These are phyloP conservation scores for Nanorana parkeri DNA, from an alignment of 2,113 vertebrate species.

Conservation along the genomic window DNA sequence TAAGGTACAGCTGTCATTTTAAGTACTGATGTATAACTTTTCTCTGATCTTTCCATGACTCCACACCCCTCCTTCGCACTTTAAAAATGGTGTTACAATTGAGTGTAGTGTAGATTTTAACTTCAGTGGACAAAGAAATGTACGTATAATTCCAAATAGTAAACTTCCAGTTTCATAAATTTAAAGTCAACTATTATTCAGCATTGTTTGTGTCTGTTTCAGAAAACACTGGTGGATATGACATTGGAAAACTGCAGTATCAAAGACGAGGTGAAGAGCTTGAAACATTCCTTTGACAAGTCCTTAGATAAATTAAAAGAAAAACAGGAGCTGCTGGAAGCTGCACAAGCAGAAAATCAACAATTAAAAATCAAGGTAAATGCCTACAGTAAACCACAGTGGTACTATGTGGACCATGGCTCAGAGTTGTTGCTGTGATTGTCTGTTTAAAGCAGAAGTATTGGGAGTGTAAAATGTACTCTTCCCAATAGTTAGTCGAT, in stretches of 20 bases:
- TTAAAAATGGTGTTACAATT: no score
- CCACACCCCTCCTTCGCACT: no score
- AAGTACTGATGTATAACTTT: no score
- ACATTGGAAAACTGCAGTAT: constrained; percentile 81
- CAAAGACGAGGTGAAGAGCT: constrained; percentile 79
- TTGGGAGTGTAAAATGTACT: no score
- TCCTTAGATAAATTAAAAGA: constrained; percentile 85
- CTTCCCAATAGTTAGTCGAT: no score
- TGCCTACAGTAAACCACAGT: neutral
- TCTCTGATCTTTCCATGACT: no score
- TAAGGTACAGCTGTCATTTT: no score
- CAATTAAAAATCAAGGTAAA: constrained; percentile 87
- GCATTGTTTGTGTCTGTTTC: constrained; percentile 54
- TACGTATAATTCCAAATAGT: neutral
- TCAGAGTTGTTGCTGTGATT: no score
- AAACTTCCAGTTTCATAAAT: neutral
- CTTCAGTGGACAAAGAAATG: no score
- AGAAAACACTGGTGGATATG: constrained; percentile 93
- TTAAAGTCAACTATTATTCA: neutral
- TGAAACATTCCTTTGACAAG: constrained; percentile 79
- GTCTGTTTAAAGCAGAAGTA: no score
- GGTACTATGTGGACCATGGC: no score
- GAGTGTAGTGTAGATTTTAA: no score
- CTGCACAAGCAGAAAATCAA: constrained; percentile 84
- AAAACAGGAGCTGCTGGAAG: constrained; percentile 83